Conservation (phyloP, 2,797 vertebrate genomes). For the Hoplostethus atlanticus region DNA sequence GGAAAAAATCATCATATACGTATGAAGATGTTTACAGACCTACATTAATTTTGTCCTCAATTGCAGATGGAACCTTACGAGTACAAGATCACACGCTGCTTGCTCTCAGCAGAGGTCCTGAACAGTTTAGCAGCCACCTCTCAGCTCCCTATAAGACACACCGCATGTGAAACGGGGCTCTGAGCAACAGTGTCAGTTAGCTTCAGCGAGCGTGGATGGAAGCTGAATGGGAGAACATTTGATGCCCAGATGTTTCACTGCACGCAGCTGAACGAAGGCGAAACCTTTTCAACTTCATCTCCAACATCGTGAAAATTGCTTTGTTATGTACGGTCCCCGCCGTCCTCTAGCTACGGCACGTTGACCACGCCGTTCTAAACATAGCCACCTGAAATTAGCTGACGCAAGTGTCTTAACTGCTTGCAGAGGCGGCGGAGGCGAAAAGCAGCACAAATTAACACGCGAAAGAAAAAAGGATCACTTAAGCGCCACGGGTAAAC, state of each 20-base stretch:
- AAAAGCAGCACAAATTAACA: slow-evolving; percentile 16
- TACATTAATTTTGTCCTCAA: background rate
- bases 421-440: slow-evolving; percentile 57
- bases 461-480: slow-evolving; percentile 7
- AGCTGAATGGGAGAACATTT: slow-evolving; percentile 55
- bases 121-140: slow-evolving; percentile 32
- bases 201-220: slow-evolving; percentile 23
- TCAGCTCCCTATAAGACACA: slow-evolving; percentile 42
- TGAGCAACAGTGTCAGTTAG: slow-evolving; percentile 61
- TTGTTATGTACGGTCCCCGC: slow-evolving; percentile 49
- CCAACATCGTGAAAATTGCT: slow-evolving; percentile 68
- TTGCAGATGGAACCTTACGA: slow-evolving; percentile 13
- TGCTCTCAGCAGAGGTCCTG: slow-evolving; percentile 39
- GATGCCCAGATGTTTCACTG: slow-evolving; percentile 72
- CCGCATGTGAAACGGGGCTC: slow-evolving; percentile 53
- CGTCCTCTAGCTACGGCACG: slow-evolving; percentile 45
- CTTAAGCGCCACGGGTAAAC: slow-evolving; percentile 11
- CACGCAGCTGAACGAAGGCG: slow-evolving; percentile 35
- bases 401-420: slow-evolving; percentile 55
- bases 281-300: slow-evolving; percentile 65
- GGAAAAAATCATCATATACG: no score
- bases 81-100: slow-evolving; percentile 6
- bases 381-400: slow-evolving; percentile 41
- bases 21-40: no score
- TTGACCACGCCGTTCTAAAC: slow-evolving; percentile 52